Base-by-base conservation (phyloP, 2,797 vertebrate species). In the Argyrosomus regius region DNA sequence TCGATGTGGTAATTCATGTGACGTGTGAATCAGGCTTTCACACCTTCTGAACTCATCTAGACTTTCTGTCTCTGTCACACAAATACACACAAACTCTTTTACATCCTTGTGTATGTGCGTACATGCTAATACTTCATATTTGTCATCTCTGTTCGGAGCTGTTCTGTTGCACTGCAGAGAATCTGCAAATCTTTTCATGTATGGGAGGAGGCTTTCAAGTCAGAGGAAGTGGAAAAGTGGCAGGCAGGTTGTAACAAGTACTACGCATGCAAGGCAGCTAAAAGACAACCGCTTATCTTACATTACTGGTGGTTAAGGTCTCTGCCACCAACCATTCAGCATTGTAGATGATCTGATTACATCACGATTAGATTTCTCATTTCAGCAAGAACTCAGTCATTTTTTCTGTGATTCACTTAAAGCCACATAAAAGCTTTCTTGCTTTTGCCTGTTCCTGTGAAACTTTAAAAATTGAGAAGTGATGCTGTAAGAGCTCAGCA, bases 61-160 rank as follows among this genome's bases (percentile, higher is more conserved):
- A 85, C 77, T 86, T 20, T 80, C 72, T 80, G 80, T 69, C 84
- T 74, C 52, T 45, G 13, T 48, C 35, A 3, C 41, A 31, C 18
- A 28, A 16, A 48, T 5, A 0, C 4, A 45, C 14, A 11, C 0
- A 35, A 18, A 11, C 26, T 45, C 43, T 45, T 18, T 45, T 14
- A 60, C 48, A 64, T 63, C 39, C 26, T 57, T 45, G 14, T 59
- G 31, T 45, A 24, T 59, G 20, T 67, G 20, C 35, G 6, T 50
- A 0, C 10, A 31, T 24, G n/a, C 35, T 24, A 10, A 4, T 5
- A 53, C 24, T 52, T 3, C 3, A 52, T 12, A n/a, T 10, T 6
- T 41, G 12, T 62, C 20, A 10, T 49, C 1, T 48, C 20, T 4
- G 1, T 35, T 43, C 2, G 4, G 3, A 1, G 22, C 31, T 3